phyloP scores from a whole-genome alignment of 2,113 vertebrate genomes.

The Pipra filicauda region DNA sequence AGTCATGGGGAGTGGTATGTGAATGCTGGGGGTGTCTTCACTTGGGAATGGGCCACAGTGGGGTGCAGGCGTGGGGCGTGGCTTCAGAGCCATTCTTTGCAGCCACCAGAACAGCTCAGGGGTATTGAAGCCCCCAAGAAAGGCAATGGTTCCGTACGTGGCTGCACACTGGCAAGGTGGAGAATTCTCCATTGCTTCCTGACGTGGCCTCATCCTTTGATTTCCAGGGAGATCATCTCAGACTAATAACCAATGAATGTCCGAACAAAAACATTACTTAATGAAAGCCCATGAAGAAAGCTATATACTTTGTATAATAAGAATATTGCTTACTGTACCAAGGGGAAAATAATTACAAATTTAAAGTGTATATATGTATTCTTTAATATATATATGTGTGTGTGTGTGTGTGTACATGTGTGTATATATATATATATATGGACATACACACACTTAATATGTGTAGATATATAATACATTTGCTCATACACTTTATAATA shows the following conservation, averaged over 20 bases:
- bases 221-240: not conserved
- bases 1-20: not conserved
- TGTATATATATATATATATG: not conserved
- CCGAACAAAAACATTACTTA: not conserved
- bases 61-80: not conserved
- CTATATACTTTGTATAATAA: not conserved
- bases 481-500: not conserved
- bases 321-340: not conserved
- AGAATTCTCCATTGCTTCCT: not conserved
- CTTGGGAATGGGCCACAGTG: not conserved
- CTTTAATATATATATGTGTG: not conserved
- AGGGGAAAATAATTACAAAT: not conserved
- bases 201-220: rapidly evolving
- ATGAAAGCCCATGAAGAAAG: not conserved
- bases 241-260: not conserved
- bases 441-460: not conserved
- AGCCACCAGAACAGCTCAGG: not conserved
- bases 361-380: not conserved
- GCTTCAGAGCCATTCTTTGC: not conserved
- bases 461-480: not conserved
- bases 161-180: not conserved
- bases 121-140: not conserved
- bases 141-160: rapidly evolving
- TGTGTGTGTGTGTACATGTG: no score
- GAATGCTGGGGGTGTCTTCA: not conserved